Base-by-base conservation (phyloP, 2,888 invertebrate species). In the Netelia melanura region DNA sequence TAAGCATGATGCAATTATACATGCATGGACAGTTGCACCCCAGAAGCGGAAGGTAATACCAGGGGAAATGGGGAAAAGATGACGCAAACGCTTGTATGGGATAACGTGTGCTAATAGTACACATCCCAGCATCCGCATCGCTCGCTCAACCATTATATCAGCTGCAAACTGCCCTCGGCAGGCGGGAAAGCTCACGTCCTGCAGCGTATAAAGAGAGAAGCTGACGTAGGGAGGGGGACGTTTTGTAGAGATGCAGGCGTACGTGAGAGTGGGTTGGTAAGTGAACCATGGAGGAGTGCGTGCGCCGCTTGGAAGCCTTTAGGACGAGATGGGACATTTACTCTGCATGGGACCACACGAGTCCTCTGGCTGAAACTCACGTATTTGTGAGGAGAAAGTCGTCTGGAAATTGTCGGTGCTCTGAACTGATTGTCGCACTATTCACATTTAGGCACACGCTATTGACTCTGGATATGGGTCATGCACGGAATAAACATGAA, bases 1-100 rank as follows among this genome's bases (percentile, higher is more conserved):
- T 70, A 77, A 88, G 89, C 87, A 87, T 88, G 89, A 90, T 90
- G 91, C 89, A 89, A 90, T 90, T 90, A 91, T 85, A 85, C 79
- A 82, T 62, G n/a, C 75, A 52, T 62, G 64, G 62, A 52, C 21
- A 72, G 61, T 25, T 23, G 30, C 30, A 58, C 21, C 6, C 3
- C 17, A 11, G 65, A 30, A n/a, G 43, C 9, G 17, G n/a, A 38
- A 38, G 38, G 38, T 21, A 21, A 38, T n/a, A 9, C 14, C 11
- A 61, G 23, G 44, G 44, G 17, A 30, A 44, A 30, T 17, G 23
- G 5, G 11, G 23, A 14, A 44, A 43, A 11, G 8, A 71, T 10
- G 30, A 76, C 38, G 21, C 30, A 64, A 64, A 64, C 30, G 62
- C 14, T 25, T 65, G 14, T 43, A 43, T 9, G n/a, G 5, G 5